These are phyloP conservation scores for Takifugu rubripes DNA, from an alignment of 2,797 vertebrate species.

Conservation along the genomic window DNA sequence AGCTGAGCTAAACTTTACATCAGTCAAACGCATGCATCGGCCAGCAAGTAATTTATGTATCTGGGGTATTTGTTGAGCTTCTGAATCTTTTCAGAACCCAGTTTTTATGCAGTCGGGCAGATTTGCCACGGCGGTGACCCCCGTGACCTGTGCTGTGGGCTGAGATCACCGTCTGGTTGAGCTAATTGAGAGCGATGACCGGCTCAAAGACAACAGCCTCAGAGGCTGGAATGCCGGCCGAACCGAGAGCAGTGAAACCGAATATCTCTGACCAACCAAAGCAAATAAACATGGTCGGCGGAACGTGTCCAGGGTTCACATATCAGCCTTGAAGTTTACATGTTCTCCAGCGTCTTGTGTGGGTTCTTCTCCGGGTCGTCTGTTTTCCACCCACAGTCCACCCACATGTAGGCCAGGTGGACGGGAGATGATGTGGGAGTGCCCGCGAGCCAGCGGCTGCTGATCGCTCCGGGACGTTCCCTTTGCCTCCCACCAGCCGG, in stretches of 20 bases:
- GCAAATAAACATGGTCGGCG: constrained; percentile 44
- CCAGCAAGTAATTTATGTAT: not conserved
- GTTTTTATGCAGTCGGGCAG: not conserved
- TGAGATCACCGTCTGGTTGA: not conserved
- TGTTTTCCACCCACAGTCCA: constrained; percentile 52
- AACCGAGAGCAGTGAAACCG: constrained; percentile 8
- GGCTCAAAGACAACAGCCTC: too few species aligned
- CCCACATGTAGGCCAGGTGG: constrained; percentile 61
- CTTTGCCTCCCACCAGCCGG: constrained; percentile 23
- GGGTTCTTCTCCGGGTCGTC: constrained; percentile 45
- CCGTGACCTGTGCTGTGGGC: too few species aligned
- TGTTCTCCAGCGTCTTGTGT: constrained; percentile 47
- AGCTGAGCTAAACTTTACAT: not conserved
- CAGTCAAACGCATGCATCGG: not conserved
- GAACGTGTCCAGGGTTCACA: constrained; percentile 40
- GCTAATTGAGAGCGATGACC: not conserved
- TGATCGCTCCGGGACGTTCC: constrained; percentile 44
- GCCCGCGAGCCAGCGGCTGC: constrained; percentile 34
- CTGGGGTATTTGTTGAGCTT: not conserved
- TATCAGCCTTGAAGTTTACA: constrained; percentile 54
- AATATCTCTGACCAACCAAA: constrained; percentile 38
- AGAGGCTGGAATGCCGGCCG: not conserved
- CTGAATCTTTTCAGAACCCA: not conserved
- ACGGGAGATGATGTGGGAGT: constrained; percentile 36
- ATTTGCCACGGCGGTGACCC: too few species aligned